A percentile compares a stretch with the other conserved stretches of the same genome.
Conservation (phyloP, 2,797 vertebrate genomes). For the Pangasius krempfi region DNA sequence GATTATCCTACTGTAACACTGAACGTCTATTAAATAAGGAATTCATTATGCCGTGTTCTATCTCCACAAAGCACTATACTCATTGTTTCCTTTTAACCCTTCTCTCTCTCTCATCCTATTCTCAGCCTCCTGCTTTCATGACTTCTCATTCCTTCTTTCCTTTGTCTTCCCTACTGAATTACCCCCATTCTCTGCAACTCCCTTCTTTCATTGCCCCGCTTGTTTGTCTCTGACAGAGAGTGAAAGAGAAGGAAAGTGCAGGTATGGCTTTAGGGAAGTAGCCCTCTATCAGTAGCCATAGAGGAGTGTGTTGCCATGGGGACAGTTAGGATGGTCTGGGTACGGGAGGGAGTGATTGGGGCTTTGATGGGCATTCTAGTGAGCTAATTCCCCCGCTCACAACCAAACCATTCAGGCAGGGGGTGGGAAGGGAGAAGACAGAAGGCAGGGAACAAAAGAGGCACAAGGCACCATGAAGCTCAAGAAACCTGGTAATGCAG, state of each 20-base stretch:
- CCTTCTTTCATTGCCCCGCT: constrained; percentile 21
- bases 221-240: constrained; percentile 33
- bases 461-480: neutral
- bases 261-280: constrained; percentile 64
- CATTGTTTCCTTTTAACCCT: constrained; percentile 59
- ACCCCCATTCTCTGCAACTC: constrained; percentile 25
- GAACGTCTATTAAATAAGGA: constrained; percentile 47
- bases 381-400: neutral
- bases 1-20: constrained; percentile 44
- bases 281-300: constrained; percentile 71
- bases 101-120: constrained; percentile 41
- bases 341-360: constrained; percentile 59
- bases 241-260: constrained; percentile 62
- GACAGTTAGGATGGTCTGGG: constrained; percentile 76
- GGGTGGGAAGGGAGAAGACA: neutral
- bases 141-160: neutral
- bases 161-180: constrained; percentile 11
- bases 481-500: neutral
- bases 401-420: constrained; percentile 3
- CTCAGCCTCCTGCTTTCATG: constrained; percentile 24
- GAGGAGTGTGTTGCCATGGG: constrained; percentile 83
- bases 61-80: constrained; percentile 55
- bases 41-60: constrained; percentile 61
- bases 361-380: constrained; percentile 2
- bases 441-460: constrained; percentile 4